Conservation (phyloP, 2,888 invertebrate species). For the Noctua janthe region DNA sequence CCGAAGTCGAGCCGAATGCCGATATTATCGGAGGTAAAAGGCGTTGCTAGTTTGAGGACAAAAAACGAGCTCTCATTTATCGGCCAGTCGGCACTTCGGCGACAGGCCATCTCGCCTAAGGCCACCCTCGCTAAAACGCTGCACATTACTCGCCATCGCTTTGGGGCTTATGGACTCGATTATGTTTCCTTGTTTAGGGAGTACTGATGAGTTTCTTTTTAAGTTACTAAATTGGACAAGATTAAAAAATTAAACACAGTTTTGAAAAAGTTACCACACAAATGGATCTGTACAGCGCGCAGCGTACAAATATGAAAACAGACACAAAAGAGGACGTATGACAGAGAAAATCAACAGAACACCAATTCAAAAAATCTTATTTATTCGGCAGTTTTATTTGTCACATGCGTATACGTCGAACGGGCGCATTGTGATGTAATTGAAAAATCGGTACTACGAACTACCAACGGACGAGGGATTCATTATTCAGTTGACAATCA, state of each 20-base stretch:
- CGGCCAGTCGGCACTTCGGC: conserved; percentile 83
- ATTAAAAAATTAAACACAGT: conserved; percentile 15
- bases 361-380: conserved; percentile 51
- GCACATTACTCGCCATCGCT: conserved; percentile 68
- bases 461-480: conserved; percentile 78
- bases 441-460: conserved; percentile 86
- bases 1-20: conserved; percentile 74
- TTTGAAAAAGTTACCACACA: background rate
- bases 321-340: conserved; percentile 45
- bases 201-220: conserved; percentile 62
- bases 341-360: conserved; percentile 44
- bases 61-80: conserved; percentile 90
- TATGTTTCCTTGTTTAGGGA: conserved; percentile 61
- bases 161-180: conserved; percentile 63
- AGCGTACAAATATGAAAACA: conserved; percentile 32
- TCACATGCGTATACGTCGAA: conserved; percentile 62
- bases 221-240: conserved; percentile 27
- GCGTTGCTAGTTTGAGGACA: conserved; percentile 86
- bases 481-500: conserved; percentile 89
- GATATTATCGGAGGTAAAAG: conserved; percentile 88
- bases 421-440: conserved; percentile 86
- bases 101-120: conserved; percentile 77
- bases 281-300: background rate
- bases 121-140: conserved; percentile 65
- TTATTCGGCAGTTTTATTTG: conserved; percentile 58